phyloP scores from a whole-genome alignment of 1,140 invertebrate species.

The Dufourea novaeangliae region DNA sequence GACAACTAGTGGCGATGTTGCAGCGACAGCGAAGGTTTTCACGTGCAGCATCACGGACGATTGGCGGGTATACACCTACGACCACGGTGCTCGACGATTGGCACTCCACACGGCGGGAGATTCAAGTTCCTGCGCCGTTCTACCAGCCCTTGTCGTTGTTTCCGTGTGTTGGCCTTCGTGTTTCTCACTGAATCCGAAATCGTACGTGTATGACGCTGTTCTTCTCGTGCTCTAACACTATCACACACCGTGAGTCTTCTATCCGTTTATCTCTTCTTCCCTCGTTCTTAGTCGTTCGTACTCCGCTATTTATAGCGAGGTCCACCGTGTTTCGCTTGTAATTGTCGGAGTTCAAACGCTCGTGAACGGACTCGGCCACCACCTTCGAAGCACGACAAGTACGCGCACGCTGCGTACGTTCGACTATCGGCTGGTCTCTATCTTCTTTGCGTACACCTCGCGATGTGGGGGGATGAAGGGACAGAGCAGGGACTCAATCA shows the following conservation, averaged over 20 bases:
- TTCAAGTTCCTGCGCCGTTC: slow-evolving; percentile 46
- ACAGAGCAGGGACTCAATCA: neutral
- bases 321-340: neutral
- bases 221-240: too few relatives aligned
- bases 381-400: slow-evolving; percentile 16
- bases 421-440: neutral
- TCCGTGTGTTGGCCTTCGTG: neutral
- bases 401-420: neutral
- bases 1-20: slow-evolving; percentile 28
- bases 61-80: slow-evolving; percentile 46
- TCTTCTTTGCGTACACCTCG: neutral
- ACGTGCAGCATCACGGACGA: slow-evolving; percentile 64
- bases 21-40: slow-evolving; percentile 55
- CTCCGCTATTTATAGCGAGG: slow-evolving; percentile 39
- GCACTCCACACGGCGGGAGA: slow-evolving; percentile 47
- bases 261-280: neutral
- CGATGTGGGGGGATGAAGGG: slow-evolving; percentile 7
- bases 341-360: neutral
- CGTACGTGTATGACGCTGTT: too few relatives aligned
- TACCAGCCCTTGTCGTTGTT: neutral
- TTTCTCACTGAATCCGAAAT: too few relatives aligned
- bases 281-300: neutral
- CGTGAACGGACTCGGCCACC: neutral
- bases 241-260: neutral
- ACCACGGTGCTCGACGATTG: slow-evolving; percentile 49